Evolutionary conservation across 2,797 vertebrate species (phyloP), one percentile per base, ranked within the genome.

Genomic region (Amphiprion clarkii): DNA sequence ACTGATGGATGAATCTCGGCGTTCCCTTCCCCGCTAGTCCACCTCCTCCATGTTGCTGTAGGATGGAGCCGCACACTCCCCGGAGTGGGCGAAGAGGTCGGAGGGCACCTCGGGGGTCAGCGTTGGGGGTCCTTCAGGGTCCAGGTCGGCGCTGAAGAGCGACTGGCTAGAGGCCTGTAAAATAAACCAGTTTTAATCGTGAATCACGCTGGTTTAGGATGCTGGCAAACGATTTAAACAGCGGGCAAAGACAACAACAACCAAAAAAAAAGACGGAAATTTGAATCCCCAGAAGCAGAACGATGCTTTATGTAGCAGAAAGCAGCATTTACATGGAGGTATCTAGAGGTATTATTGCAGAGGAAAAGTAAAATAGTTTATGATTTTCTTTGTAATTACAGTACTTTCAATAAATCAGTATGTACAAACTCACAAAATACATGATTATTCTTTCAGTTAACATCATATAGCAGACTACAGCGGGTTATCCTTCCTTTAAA

Each of bases 31-130:
- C 42, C 29, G 40, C 84, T 94, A 99, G 93, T 99, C 98, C 91
- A 99, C 97, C 92, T 99, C 97, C 93, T 99, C 98, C 97, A 99
- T 98, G 96, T 97, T 98, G 96, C 97, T 97, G 95, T 98, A 98
- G 76, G 97, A 97, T 11, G 96, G 95, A 31, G 96, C 85, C 0
- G 96, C 93, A 81, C 91, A 95, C 81, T 99, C 98, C 9, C 95
- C 88, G 0, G 97, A 82, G 91, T 95, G 95, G 76, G 92, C 51
- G 65, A 96, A 98, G 81, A 96, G 95, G 83, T 97, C 97, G 1
- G 97, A 92, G 25, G 94, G 87, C 66, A 95, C 93, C 87, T 96
- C 96, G 0, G 95, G 83, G 69, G 94, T 95, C 95, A 97, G 89
- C n/a, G 94, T 94, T 3, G 97, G 93, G 25, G 95, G 91, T 84